Base-by-base conservation (phyloP, 2,113 vertebrate genomes). In the Lampris incognitus region DNA sequence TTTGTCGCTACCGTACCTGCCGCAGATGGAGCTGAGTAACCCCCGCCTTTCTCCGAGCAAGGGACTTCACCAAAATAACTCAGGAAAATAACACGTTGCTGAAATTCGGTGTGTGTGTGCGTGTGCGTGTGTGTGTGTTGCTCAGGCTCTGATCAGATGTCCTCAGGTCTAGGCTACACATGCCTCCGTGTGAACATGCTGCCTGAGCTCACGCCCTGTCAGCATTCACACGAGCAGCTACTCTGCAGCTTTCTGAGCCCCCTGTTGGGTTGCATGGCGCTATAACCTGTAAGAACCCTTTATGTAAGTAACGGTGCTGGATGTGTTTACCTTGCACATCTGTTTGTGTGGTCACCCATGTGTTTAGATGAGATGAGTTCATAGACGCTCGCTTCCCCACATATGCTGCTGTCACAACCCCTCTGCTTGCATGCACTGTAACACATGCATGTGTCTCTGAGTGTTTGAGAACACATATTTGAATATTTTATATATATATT, bases 291-390 rank as follows among this genome's bases (percentile, higher is more conserved):
- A 46, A 46, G 44, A 5, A 7, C 72, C 66, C 38, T 9, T 1
- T 65, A 63, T 68, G 39, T 4, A n/a, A 65, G 6, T 56, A 67
- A 75, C 59, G 71, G 76, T 76, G 42, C 51, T 74, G 9, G 46
- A 6, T 68, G 41, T 51, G 68, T 73, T 66, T 1, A 0, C 54
- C 49, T 37, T 1, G 9, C 50, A 6, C 6, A 9, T 38, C 72
- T 71, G 61, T 58, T 1, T 37, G 48, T 39, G 38, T 24, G 51
- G 4, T 10, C 13, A 11, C 13, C 10, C 9, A 11, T 52, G 51
- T 13, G 10, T 24, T 24, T 24, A 24, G 24, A 24, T 24, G 24
- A 24, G 24, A 24, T 24, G 24, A 24, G 24, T 24, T 24, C 24
- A 24, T 24, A 24, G 24, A 24, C 24, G 24, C 24, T 24, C 24